phyloP scores from a whole-genome alignment of 2,888 invertebrate species.

The Cynaeus angustus region DNA sequence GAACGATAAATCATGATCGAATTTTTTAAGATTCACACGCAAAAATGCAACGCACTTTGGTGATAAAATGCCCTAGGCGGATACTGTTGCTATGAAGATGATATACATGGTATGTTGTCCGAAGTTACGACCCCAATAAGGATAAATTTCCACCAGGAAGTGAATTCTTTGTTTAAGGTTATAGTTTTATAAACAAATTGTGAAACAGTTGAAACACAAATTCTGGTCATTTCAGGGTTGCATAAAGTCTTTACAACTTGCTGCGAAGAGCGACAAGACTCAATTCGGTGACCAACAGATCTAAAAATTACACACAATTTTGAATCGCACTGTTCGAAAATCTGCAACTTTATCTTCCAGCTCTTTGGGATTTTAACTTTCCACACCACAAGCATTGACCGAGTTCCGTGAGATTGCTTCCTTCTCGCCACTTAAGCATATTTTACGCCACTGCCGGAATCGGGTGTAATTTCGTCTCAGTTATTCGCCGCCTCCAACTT shows the following conservation, averaged over 20 bases:
- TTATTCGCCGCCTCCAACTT: conserved; percentile 24
- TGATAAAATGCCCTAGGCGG: not conserved
- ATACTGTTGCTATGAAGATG: not conserved
- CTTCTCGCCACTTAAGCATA: conserved; percentile 36
- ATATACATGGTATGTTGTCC: not conserved
- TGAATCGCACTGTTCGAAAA: too few species aligned
- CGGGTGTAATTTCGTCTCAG: conserved; percentile 33
- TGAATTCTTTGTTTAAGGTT: not conserved
- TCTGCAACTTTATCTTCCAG: too few species aligned
- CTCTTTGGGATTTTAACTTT: not conserved
- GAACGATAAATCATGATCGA: conserved; percentile 19
- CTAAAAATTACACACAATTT: too few species aligned
- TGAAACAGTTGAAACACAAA: not conserved
- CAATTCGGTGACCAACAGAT: too few species aligned
- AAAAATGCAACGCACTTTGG: not conserved
- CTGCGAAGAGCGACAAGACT: too few species aligned
- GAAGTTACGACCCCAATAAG: conserved; percentile 2
- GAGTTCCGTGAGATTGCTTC: conserved; percentile 3
- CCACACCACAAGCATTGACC: not conserved
- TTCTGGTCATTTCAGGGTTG: not conserved
- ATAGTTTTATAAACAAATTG: not conserved
- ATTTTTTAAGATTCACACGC: conserved; percentile 24
- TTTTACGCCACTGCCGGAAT: conserved; percentile 39
- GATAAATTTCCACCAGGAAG: not conserved
- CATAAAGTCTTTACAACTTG: not conserved